Percentiles rank a stretch among this genome's conserved stretches.
phyloP scores from a whole-genome alignment of 1,140 invertebrate genomes.

The Drosophila tsacasi region DNA sequence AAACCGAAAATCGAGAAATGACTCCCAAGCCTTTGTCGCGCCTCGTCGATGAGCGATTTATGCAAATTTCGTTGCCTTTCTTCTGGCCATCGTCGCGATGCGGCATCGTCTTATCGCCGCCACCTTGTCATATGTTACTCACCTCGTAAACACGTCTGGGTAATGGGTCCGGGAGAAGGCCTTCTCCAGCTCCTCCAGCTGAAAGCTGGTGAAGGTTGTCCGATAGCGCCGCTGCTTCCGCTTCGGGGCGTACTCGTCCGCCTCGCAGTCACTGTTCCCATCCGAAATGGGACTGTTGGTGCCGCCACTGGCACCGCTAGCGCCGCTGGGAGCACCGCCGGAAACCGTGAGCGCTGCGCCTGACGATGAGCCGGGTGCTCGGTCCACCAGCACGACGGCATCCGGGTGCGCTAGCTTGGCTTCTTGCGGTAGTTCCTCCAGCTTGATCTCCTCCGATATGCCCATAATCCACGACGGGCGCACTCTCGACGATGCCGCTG shows the following conservation, averaged over 20 bases:
- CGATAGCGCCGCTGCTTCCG: slow-evolving; percentile 96
- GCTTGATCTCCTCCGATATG: slow-evolving; percentile 86
- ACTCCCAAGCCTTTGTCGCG: slow-evolving; percentile 37
- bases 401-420: slow-evolving; percentile 85
- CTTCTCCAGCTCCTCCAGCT: slow-evolving; percentile 98
- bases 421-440: slow-evolving; percentile 87
- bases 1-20: slow-evolving; percentile 28
- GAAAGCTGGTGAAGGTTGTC: slow-evolving; percentile 97
- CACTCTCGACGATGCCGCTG: slow-evolving; percentile 15
- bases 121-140: slow-evolving; percentile 69
- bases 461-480: slow-evolving; percentile 86
- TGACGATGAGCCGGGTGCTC: slow-evolving; percentile 48
- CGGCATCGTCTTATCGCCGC: slow-evolving; percentile 36
- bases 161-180: slow-evolving; percentile 98
- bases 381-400: slow-evolving; percentile 73
- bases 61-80: slow-evolving; percentile 58
- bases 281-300: slow-evolving; percentile 87
- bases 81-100: slow-evolving; percentile 26
- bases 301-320: slow-evolving; percentile 85
- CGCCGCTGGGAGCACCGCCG: slow-evolving; percentile 81
- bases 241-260: slow-evolving; percentile 94
- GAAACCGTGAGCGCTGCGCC: slow-evolving; percentile 61
- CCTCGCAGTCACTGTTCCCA: slow-evolving; percentile 90
- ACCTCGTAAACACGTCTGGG: slow-evolving; percentile 99
- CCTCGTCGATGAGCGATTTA: slow-evolving; percentile 55